Evolutionary conservation across 2,113 vertebrate genomes (phyloP), one percentile per base, ranked within the genome.

Genomic region (Mesembrinibis cayennensis): DNA sequence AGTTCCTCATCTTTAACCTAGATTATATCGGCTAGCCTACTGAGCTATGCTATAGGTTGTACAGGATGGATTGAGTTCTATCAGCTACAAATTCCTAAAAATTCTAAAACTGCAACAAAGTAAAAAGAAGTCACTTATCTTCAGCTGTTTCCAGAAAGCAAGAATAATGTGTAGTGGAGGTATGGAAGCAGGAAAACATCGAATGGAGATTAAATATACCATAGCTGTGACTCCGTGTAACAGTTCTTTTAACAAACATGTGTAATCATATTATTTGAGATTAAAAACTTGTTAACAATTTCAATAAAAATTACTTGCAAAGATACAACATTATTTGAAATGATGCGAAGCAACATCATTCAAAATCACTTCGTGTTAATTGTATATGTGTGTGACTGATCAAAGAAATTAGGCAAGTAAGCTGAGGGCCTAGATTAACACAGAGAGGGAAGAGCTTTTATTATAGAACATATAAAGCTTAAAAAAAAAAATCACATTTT

Each of bases 341-440:
- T 88, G 10, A 50, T 89, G 52, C 55, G 92, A 96, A 63, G 11
- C 49, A 71, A 4, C 15, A 82, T 83, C 7, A 78, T 42, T 89
- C 30, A 95, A 95, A 97, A 85, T 94, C 25, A 53, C 38, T 55
- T 89, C 49, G 82, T 91, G 32, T 93, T 93, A 96, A 36, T 19
- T 69, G 6, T 16, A 40, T 53, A 32, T 32, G 8, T 78, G 53
- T 90, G 72, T 52, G 16, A 62, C 78, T 82, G 55, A 79, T 59
- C 34, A 96, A 91, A 92, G 62, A 45, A 82, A 86, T 16, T 21
- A 7, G 29, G 11, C 3, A 44, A 38, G 1, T 63, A 19, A 84
- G 2, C 1, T 76, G 19, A 44, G 10, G 12, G 16, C 2, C 27
- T 10, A 50, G 38, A 72, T 56, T 30, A 73, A 52, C 9, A 58